Percentiles rank a stretch among this genome's conserved stretches.
These are phyloP conservation scores for Phrynosoma platyrhinos DNA, from an alignment of 2,113 vertebrate genomes.

Conservation along the genomic window DNA sequence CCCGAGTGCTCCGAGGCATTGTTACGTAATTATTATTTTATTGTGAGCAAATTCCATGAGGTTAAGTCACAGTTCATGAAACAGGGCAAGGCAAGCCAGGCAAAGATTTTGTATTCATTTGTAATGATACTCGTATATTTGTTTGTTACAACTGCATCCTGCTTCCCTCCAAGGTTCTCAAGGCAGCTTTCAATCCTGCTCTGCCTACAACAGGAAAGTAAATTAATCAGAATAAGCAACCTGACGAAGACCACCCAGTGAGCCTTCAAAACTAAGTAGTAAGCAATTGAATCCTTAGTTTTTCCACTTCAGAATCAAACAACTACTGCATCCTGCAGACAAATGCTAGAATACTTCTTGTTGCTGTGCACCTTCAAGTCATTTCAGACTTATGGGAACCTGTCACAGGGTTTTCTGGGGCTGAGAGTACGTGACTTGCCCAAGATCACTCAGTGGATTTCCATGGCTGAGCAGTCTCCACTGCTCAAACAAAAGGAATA, in stretches of 20 bases:
- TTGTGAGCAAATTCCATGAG: not conserved
- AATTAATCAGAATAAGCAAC: not conserved
- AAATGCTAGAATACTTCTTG: not conserved
- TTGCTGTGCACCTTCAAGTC: too few relatives aligned
- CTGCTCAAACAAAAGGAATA: not conserved
- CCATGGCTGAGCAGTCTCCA: too few relatives aligned
- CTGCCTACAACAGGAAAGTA: not conserved
- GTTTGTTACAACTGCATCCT: not conserved
- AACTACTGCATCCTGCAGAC: not conserved
- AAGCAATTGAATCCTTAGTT: not conserved
- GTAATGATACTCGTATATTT: not conserved
- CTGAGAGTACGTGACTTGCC: too few relatives aligned
- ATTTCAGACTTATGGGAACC: too few relatives aligned
- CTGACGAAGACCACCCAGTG: not conserved
- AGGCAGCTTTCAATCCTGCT: not conserved
- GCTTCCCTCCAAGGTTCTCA: too few relatives aligned
- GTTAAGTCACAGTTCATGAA: not conserved
- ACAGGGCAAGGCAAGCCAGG: too few relatives aligned
- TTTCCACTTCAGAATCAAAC: not conserved
- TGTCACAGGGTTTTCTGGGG: too few relatives aligned
- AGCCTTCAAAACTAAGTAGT: not conserved
- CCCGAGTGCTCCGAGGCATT: not conserved
- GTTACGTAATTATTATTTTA: too few relatives aligned
- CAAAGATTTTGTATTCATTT: not conserved
- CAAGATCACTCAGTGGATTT: too few relatives aligned